Base-by-base conservation (phyloP, 2,888 invertebrate species). In the Macrosiphum euphorbiae region DNA sequence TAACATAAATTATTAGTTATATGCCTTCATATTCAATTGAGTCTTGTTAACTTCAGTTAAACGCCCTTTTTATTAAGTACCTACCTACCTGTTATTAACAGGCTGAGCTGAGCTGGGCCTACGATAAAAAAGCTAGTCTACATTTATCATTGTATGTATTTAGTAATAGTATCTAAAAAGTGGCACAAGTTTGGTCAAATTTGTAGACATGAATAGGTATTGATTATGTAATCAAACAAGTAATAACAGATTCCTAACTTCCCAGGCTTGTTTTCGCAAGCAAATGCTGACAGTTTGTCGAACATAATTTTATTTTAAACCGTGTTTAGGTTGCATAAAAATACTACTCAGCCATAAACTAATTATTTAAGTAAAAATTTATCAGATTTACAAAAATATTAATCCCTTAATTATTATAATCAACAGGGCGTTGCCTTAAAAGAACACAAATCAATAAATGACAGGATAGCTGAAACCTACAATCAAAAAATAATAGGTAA, bases 371-470 rank as follows among this genome's bases (percentile, higher is more conserved):
- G 28, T 41, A 41, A 89, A 89, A 11, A 41, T 3, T 28, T 58
- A 26, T 58, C 58, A 58, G 58, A 28, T 89, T 44, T 89, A 61
- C 5, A 41, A 41, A 41, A 44, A 89, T 89, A 41, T 58, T 11
- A 41, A 89, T 61, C 3, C 89, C 58, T 44, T 61, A 61, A 58
- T 55, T 28, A 58, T 41, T 28, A 44, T 61, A 89, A 89, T 89
- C 44, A 89, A 58, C 20, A 58, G 89, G 89, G 89, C 89, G 89
- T 89, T 28, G 41, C 44, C 58, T 44, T 11, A 61, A 61, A 44
- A 28, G 16, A 44, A 58, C 16, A 58, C 28, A 13, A 89, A 89
- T 89, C 89, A 89, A 89, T 89, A 89, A 13, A 86, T 85, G 0
- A 35, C 35, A 26, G 8, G 35, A 78, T 20, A 78, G 0, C 20